A percentile compares a stretch with the other conserved stretches of the same genome.
These are phyloP conservation scores for Mustela lutreola DNA, from an alignment of 2,113 vertebrate genomes.

Conservation along the genomic window DNA sequence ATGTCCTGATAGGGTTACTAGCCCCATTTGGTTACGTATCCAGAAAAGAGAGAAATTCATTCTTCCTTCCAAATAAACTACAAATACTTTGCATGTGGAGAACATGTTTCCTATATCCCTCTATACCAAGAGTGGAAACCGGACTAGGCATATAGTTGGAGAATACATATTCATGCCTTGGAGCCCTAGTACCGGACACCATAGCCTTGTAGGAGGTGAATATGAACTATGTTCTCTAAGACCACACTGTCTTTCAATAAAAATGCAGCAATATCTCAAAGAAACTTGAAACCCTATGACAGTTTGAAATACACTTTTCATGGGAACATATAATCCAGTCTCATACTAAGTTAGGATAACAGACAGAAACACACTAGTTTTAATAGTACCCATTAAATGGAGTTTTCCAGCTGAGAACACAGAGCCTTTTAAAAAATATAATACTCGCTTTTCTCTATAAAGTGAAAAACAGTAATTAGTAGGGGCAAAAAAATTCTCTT, in stretches of 20 bases:
- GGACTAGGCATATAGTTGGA: background rate
- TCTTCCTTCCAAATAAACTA: background rate
- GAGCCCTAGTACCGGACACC: background rate
- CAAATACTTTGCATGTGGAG: background rate
- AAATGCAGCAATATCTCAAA: background rate
- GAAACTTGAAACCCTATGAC: background rate
- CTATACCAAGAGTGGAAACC: background rate
- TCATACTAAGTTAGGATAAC: background rate
- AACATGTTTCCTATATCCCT: background rate
- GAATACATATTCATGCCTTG: background rate
- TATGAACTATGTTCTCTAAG: background rate
- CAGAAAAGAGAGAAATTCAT: background rate
- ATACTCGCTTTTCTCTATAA: background rate
- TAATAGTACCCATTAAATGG: background rate
- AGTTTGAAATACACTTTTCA: background rate
- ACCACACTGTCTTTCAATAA: background rate
- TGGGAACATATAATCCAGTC: background rate
- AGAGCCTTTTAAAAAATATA: background rate
- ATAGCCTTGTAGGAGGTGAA: background rate
- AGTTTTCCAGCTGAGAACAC: constrained; percentile 6
- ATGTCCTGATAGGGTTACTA: background rate
- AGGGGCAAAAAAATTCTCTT: background rate
- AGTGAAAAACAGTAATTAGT: constrained; percentile 42
- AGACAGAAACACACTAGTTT: background rate
- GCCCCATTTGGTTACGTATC: background rate